Base-by-base conservation (phyloP, 2,888 invertebrate genomes). In the Callosobruchus maculatus region DNA sequence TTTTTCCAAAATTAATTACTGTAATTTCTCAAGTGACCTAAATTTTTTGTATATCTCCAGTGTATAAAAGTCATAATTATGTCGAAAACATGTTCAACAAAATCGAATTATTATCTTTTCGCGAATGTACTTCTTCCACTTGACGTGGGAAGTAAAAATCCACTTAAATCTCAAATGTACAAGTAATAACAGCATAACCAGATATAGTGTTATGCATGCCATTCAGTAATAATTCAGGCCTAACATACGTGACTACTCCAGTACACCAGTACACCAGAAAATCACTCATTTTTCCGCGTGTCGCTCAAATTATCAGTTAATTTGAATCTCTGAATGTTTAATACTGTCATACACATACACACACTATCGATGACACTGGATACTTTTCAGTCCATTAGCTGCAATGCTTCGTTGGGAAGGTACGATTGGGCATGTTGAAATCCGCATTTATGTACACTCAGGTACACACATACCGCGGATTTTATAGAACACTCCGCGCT, bases 401-500 rank as follows among this genome's bases (percentile, higher is more conserved):
- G 13, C 49, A 49, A 49, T 49, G 49, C 49, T 49, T 49, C 49
- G 49, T 49, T 49, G 18, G 49, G 18, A 18, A 49, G 49, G 49
- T 5, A 13, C n/a, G n/a, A n/a, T n/a, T n/a, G 49, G 49, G 49
- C 9, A 18, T 3, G 49, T 49, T 49, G 13, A 49, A 49, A 49
- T 49, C 49, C 49, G 49, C 49, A 18, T 49, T 49, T 49, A 49
- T 49, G 49, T 49, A 49, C 18, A 49, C 49, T 13, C 13, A 49
- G 49, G 49, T 49, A 13, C 49, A 49, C 49, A 49, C 49, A 49
- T 49, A 49, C 49, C 49, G 49, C 49, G 49, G 49, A 49, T 71
- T 71, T 22, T 67, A 71, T 68, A 26, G 67, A 71, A 71, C 71
- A 67, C 68, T 71, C 30, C 49, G 20, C n/a, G 68, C 68, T 68